Base-by-base conservation (phyloP, 2,888 invertebrate genomes). In the Diplazon laetatorius region DNA sequence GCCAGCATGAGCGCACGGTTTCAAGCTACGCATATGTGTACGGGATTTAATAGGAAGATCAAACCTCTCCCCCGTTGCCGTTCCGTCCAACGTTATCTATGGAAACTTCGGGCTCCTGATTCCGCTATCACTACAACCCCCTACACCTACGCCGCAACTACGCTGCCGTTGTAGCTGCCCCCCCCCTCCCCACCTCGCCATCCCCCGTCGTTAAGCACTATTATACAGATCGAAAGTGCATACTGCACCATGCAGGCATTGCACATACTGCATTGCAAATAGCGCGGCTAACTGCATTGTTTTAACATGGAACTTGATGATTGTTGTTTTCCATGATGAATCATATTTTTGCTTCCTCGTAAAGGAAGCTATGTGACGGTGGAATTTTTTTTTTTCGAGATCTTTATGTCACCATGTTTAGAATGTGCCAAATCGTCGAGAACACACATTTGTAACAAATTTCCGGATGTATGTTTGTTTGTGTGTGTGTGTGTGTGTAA, bases 41-140 rank as follows among this genome's bases (percentile, higher is more conserved):
- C 42, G 25, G 79, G 82, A 81, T 82, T 82, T 80, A 82, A 81
- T 81, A 82, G 82, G 80, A 82, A 82, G 82, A 82, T 82, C 82
- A 81, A 82, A 82, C 80, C 81, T 80, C 81, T 68, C 76, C 70
- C 72, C 57, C 70, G 52, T 48, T 71, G 63, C 77, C 79, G 79
- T 71, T 81, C 74, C 76, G 78, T 68, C 59, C 82, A 63, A 73
- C 77, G 77, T 73, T 78, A 78, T 78, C 78, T 69, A 69, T 73
- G 73, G 72, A 80, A 76, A 82, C 81, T 82, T 82, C 74, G 78
- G 81, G 72, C 78, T 76, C 59, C 81, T 35, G 55, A 42, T 46
- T 16, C 55, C 22, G 44, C 44, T 66, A 20, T 37, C 37, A 37
- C 62, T 14, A 9, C 44, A 16, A n/a, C 22, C 25, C 57, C 63